Conservation (phyloP, 2,113 vertebrate species). For the Sphaerodactylus townsendi region DNA sequence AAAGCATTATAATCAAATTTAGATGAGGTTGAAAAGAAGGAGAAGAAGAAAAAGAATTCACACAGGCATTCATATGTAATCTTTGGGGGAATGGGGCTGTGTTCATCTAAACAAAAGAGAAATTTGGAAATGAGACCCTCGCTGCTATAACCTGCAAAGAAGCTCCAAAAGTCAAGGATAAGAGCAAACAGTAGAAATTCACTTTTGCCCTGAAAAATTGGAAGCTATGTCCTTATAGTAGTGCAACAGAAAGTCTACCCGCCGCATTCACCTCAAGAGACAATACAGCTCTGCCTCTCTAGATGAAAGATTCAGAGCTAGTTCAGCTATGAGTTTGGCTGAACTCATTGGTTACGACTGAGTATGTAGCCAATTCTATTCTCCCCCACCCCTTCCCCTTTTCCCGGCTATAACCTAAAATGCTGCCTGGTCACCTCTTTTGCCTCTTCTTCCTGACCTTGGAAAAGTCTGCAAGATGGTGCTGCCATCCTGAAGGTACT, state of each 20-base stretch:
- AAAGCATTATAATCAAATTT: background rate
- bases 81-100: background rate
- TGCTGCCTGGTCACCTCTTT: background rate
- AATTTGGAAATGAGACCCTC: background rate
- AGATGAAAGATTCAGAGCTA: background rate
- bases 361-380: background rate
- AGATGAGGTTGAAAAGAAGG: background rate
- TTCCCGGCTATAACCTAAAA: background rate
- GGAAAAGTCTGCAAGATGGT: background rate
- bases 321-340: background rate
- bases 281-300: background rate
- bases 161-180: background rate
- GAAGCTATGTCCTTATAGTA: background rate
- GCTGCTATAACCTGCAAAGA: background rate
- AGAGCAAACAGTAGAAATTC: background rate
- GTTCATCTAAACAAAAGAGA: background rate
- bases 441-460: background rate
- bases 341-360: background rate
- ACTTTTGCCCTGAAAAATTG: background rate
- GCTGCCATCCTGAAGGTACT: background rate
- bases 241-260: background rate
- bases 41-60: background rate
- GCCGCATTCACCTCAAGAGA: background rate
- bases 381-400: background rate
- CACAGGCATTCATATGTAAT: background rate